Conservation (phyloP, 1,140 invertebrate genomes). For the Ceratina calcarata region DNA sequence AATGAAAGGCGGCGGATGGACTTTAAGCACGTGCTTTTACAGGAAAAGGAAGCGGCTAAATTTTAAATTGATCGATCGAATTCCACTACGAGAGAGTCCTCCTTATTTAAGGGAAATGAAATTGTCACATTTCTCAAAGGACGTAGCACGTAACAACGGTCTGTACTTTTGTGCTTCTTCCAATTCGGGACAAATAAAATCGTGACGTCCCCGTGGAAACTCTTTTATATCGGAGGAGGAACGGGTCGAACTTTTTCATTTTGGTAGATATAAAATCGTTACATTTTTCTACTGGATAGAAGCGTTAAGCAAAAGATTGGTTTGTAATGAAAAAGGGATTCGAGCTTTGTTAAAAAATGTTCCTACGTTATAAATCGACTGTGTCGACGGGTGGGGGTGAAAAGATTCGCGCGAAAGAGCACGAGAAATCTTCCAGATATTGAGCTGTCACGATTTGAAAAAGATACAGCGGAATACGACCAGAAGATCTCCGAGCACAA, state of each 20-base stretch:
- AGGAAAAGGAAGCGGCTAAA: background rate
- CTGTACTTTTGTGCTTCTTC: background rate
- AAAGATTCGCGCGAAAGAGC: background rate
- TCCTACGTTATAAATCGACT: background rate
- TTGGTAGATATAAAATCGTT: too few relatives aligned
- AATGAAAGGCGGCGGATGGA: background rate
- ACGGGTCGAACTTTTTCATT: too few relatives aligned
- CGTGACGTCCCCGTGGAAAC: background rate
- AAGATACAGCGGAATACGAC: slow-evolving; percentile 3
- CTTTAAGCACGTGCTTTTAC: background rate
- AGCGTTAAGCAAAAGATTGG: background rate
- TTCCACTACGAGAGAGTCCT: background rate
- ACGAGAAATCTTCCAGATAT: slow-evolving; percentile 15
- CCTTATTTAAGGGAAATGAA: background rate
- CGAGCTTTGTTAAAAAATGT: too few relatives aligned
- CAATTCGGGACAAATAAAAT: background rate
- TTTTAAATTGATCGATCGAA: background rate
- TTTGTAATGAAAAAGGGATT: too few relatives aligned
- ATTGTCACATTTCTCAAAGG: background rate
- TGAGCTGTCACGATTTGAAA: slow-evolving; percentile 14
- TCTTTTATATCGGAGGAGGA: too few relatives aligned
- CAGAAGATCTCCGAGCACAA: background rate
- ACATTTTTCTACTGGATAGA: background rate
- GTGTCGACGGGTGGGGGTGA: background rate
- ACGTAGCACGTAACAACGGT: background rate